Base-by-base conservation (phyloP, 2,888 invertebrate genomes). In the Chymomyza amoena region DNA sequence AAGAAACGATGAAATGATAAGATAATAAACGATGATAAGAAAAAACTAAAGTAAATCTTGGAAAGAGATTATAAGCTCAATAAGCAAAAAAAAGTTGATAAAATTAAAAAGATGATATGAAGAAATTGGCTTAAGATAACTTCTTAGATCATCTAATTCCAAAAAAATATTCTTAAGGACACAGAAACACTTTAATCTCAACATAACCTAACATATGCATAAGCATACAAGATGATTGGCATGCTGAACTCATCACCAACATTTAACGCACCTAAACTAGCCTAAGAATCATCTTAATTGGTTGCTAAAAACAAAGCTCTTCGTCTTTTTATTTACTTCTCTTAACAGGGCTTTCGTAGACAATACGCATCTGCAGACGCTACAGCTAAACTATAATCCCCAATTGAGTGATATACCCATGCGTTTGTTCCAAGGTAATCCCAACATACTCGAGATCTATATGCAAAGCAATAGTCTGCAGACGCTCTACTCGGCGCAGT, bases 351-450 rank as follows among this genome's bases (percentile, higher is more conserved):
- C 96, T 65, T 96, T 97, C 90, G 95, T 96, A 72, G 96, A 97
- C 92, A 97, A 97, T 91, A 95, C 96, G 45, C 95, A 96, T 89
- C 92, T 97, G 78, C 96, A 97, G 90, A 94, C 94, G 76, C 94
- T 97, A 80, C 94, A 95, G 91, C 93, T 97, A 92, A 95, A 96
- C 90, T 95, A 95, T 89, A 97, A 97, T 90, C 93, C 95, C 13
- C 94, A 94, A 83, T 93, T 97, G 64, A 93, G 93, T 65, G 94
- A 94, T 82, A 93, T 98, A 72, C 96, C 97, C n/a, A 94, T 95
- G 67, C 94, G 96, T 89, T 92, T 97, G 68, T 96, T 98, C 85
- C 96, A 97, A 90, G 96, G 96, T 50, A 96, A 97, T 88, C 95
- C 96, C 9, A 95, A 95, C 86, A 92, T 97, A 73, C 94, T 94